Conservation (phyloP, 2,888 invertebrate species). For the Syrista parreyssii region DNA sequence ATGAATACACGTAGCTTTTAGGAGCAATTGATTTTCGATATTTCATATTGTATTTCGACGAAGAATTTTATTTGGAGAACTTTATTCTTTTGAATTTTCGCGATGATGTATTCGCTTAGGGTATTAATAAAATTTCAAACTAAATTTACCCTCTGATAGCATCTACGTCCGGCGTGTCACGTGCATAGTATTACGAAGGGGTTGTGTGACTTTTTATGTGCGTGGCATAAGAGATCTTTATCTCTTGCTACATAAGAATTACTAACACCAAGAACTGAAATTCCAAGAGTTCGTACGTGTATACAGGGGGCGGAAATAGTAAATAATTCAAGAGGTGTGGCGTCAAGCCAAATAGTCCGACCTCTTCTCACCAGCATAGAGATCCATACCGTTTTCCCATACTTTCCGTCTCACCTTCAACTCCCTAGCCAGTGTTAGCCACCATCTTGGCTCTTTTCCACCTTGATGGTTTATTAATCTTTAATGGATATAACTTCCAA, state of each 20-base stretch:
- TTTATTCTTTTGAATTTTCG: background rate
- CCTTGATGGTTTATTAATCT: constrained; percentile 59
- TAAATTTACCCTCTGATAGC: background rate
- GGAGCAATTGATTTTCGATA: background rate
- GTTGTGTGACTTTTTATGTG: background rate
- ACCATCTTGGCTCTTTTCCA: constrained; percentile 50
- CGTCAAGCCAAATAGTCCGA: constrained; percentile 45
- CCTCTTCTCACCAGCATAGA: constrained; percentile 25
- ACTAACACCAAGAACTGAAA: background rate
- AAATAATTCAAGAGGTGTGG: constrained; percentile 52
- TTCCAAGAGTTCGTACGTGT: background rate
- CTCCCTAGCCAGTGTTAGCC: constrained; percentile 17
- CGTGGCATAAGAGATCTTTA: background rate
- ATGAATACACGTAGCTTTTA: background rate
- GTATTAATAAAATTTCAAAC: background rate
- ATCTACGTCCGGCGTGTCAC: background rate
- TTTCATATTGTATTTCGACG: background rate
- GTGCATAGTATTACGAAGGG: background rate
- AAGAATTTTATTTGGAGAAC: no score
- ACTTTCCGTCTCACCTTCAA: constrained; percentile 12
- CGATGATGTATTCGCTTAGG: background rate
- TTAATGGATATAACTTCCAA: constrained; percentile 58
- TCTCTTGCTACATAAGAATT: background rate
- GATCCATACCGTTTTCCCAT: constrained; percentile 11
- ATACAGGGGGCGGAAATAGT: constrained; percentile 35